Evolutionary conservation across 2,888 invertebrate species (phyloP), one percentile per base, ranked within the genome.

Genomic region (Trichopoda pennipes): DNA sequence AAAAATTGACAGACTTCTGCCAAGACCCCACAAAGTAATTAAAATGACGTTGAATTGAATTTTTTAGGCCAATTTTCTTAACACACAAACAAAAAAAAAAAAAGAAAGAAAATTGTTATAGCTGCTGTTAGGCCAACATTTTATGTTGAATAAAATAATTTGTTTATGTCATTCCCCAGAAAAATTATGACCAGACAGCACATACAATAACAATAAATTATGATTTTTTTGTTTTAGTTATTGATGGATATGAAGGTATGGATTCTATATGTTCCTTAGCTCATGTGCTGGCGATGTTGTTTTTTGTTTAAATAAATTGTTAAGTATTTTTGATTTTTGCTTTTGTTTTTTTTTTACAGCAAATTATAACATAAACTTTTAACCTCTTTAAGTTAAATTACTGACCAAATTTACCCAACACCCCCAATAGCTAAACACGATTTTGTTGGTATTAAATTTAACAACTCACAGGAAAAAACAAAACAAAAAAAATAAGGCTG

Each of bases 361-460:
- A 72, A 76, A 66, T 55, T 32, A 76, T 56, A 63, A 72, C 47
- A 38, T 76, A 60, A 72, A 81, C 76, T 68, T 80, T 81, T 76
- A 68, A 81, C 72, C 80, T 68, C 70, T 81, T 76, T 76, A 72
- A 66, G 72, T 76, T 81, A 76, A 81, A 81, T 76, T 81, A 61
- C 80, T 76, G 76, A 66, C 72, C 70, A 76, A 76, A 76, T 76
- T 76, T 75, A 56, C 72, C 38, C 76, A 76, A 81, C 76, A 81
- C 80, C 80, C 80, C 80, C 80, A 76, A 76, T 61, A 76, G 80
- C 76, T 68, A 76, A 81, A 66, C 80, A 81, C 80, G 80, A 81
- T 61, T 81, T 72, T 61, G 44, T 72, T 47, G 55, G 55, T 78
- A 72, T 78, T 28, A 70, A 80, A 66, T 70, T 72, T 66, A 70